Base-by-base conservation (phyloP, 53 echinoderm and acorn worm genomes). In the Temnopleurus reevesii region DNA sequence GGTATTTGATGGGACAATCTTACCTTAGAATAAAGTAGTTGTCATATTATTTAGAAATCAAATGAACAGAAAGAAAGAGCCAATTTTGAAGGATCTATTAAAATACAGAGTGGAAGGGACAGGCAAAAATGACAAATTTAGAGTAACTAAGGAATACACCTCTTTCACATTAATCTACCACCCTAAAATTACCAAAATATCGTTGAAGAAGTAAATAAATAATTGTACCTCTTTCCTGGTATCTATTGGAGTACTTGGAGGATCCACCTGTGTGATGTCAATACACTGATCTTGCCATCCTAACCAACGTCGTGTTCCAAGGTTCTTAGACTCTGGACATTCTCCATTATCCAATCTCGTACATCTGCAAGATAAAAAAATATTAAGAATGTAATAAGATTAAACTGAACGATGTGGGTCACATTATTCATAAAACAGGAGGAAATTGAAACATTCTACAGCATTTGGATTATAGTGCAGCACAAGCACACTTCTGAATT, bases 191-290 rank as follows among this genome's bases (percentile, higher is more conserved):
- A 6, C 49, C 15, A 49, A 49, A 49, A 49, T 13, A 56, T 30
- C 5, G 34, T 13, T 18, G 15, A 9, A 5, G 4, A 33, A 18
- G 19, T 53, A 45, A 3, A 57, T 5, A 34, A 58, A 15, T 36
- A 23, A 4, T 35, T 38, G n/a, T 82, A 92, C 92, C 89, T 89
- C 64, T 89, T 56, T 59, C 5, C 34, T 49, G 24, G 53, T 81
- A 56, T 86, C 79, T 26, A 86, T 95, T 4, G 95, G 92, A 56
- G 91, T 92, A 77, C 91, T 95, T 5, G 92, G 63, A 10, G 95
- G 76, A 34, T 86, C 77, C 13, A 95, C 95, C 45, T 77, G 77
- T 46, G 80, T 33, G 57, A 95, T 90, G 19, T 81, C 54, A 34
- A 91, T 92, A 84, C 95, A 95, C 3, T 35, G 13, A 43, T 79